Conservation (phyloP, 2,113 vertebrate species). For the Cyphomyrus plagiostoma region DNA sequence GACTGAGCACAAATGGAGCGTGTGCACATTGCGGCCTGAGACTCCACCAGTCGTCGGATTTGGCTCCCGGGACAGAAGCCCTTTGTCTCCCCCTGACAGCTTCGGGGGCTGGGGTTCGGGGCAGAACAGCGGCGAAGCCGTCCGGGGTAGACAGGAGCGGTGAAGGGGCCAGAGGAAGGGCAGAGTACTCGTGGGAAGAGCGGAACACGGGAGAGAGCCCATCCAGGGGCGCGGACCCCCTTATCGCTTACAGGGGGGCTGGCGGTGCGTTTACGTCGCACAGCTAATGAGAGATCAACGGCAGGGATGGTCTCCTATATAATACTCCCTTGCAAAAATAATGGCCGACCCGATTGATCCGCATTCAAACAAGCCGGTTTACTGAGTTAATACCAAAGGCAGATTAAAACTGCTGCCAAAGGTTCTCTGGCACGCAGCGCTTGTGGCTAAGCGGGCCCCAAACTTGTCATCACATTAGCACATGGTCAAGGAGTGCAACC, state of each 20-base stretch:
- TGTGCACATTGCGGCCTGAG: conserved; percentile 54
- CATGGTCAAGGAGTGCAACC: conserved; percentile 72
- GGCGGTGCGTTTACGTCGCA: conserved; percentile 64
- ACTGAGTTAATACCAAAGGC: conserved; percentile 70
- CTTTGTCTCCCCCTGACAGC: conserved; percentile 54
- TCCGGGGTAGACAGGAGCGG: conserved; percentile 40
- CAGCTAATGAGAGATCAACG: conserved; percentile 73
- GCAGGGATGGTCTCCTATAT: conserved; percentile 57
- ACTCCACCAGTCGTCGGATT: conserved; percentile 41
- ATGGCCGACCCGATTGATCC: conserved; percentile 69
- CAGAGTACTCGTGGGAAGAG: conserved; percentile 52
- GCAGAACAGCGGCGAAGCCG: conserved; percentile 30
- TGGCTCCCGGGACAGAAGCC: not conserved
- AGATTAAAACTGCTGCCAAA: conserved; percentile 67
- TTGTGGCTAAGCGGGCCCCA: conserved; percentile 60
- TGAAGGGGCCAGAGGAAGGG: conserved; percentile 59
- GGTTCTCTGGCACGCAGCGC: conserved; percentile 61
- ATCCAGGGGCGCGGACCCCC: conserved; percentile 42
- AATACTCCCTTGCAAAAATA: conserved; percentile 69
- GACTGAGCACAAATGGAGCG: conserved; percentile 40
- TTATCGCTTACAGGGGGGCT: conserved; percentile 62
- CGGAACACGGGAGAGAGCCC: not conserved
- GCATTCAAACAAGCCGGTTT: conserved; percentile 69
- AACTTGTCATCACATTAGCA: conserved; percentile 74
- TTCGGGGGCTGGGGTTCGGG: conserved; percentile 56